Evolutionary conservation across 2,888 invertebrate species (phyloP).

Genomic region (Caenorhabditis sp.): DNA sequence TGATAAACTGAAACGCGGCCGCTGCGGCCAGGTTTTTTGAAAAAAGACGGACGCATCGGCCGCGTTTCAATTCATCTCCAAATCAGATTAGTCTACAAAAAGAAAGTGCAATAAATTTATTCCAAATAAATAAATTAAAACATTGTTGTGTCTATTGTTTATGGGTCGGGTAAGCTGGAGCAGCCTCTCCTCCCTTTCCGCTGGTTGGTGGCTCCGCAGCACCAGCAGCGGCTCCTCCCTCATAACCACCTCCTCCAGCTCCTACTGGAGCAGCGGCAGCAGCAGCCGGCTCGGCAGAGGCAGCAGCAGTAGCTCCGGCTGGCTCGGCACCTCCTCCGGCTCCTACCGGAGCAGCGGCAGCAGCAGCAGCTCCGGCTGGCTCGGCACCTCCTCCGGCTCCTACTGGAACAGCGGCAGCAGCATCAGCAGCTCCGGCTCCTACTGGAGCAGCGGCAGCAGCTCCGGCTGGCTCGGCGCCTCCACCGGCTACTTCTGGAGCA

Average conservation of each 20-base stretch:
- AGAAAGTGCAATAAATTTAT: too few species aligned
- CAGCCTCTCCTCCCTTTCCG: conserved; percentile 24
- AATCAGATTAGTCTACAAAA: too few species aligned
- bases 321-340: conserved; percentile 35
- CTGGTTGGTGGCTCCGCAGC: not conserved
- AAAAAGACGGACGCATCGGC: too few species aligned
- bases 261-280: not conserved
- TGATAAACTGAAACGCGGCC: too few species aligned
- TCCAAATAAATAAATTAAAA: conserved; percentile 22
- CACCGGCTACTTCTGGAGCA: conserved; percentile 23
- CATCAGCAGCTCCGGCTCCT: conserved; percentile 8
- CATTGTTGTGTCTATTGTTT: not conserved
- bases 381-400: conserved; percentile 7
- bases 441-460: conserved; percentile 3
- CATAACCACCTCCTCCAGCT: not conserved
- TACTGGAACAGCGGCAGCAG: conserved; percentile 3
- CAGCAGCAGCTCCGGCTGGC: conserved; percentile 17
- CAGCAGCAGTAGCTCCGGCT: conserved; percentile 18
- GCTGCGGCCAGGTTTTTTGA: too few species aligned
- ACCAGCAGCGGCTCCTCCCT: conserved; percentile 13
- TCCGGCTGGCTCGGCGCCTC: conserved; percentile 32
- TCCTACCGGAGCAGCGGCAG: conserved; percentile 29
- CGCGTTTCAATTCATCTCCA: too few species aligned
- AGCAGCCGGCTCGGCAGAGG: not conserved
- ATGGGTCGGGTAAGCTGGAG: conserved; percentile 37